These are phyloP conservation scores for Pterocles orientalis DNA, from an alignment of 2,113 vertebrate species.

Conservation along the genomic window DNA sequence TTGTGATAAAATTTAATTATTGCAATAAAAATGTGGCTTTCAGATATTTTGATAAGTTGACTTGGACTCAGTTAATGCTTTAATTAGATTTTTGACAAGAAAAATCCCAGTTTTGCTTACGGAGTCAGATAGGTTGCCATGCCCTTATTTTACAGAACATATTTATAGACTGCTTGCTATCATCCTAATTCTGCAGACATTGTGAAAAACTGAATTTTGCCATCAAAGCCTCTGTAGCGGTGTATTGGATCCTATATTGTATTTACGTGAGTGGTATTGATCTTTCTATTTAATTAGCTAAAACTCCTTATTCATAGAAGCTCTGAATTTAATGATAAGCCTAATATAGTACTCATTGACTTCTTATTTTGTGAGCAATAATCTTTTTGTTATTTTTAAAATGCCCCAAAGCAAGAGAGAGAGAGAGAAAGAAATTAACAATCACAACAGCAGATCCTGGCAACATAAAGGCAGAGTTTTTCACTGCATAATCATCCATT, in stretches of 20 bases:
- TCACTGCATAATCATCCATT: conserved; percentile 68
- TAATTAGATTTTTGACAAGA: not conserved
- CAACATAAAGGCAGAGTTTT: conserved; percentile 58
- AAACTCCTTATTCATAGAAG: conserved; percentile 25
- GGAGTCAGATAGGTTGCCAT: not conserved
- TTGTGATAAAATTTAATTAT: not conserved
- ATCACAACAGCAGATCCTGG: conserved; percentile 33
- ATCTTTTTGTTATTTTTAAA: conserved; percentile 51
- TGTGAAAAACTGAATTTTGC: conserved; percentile 3
- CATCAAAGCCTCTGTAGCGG: not conserved
- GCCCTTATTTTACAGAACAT: not conserved
- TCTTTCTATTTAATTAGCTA: conserved; percentile 60
- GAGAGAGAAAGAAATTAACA: not conserved
- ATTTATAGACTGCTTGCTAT: not conserved
- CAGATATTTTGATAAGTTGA: not conserved
- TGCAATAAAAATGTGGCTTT: not conserved
- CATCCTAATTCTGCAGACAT: not conserved
- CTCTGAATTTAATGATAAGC: conserved; percentile 14
- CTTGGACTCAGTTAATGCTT: not conserved
- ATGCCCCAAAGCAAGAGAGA: not conserved
- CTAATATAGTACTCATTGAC: conserved; percentile 28
- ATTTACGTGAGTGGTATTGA: conserved; percentile 57
- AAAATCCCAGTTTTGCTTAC: not conserved
- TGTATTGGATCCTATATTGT: not conserved
- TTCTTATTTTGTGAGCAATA: conserved; percentile 29